phyloP scores from a whole-genome alignment of 2,888 invertebrate genomes.

The Megalurothrips usitatus region DNA sequence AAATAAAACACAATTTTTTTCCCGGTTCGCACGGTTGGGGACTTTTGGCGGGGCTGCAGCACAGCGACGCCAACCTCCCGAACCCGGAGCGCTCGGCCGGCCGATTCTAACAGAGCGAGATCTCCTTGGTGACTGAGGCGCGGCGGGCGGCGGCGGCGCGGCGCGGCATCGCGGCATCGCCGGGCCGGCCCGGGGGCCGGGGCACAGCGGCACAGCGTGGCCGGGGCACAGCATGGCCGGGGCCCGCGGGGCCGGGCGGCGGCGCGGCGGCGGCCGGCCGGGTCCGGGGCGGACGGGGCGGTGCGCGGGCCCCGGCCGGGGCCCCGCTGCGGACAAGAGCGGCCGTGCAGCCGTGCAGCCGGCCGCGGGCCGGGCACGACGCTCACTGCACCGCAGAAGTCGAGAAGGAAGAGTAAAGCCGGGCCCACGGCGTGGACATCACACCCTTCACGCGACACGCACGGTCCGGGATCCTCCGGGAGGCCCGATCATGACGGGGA shows the following conservation, averaged over 20 bases:
- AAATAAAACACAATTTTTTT: too few species aligned
- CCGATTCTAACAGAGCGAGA: background rate
- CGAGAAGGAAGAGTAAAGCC: too few species aligned
- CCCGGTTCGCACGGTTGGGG: background rate
- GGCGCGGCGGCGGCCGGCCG: background rate
- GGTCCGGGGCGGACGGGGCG: background rate
- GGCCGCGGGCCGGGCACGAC: too few species aligned
- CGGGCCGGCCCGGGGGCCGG: too few species aligned
- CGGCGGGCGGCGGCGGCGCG: background rate
- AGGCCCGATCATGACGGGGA: too few species aligned
- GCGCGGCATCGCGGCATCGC: background rate
- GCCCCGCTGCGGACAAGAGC: too few species aligned
- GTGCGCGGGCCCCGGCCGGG: background rate
- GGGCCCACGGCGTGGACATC: too few species aligned
- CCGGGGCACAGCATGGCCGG: background rate
- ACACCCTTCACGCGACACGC: too few species aligned
- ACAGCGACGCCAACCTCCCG: background rate
- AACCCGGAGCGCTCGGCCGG: background rate
- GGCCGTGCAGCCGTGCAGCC: too few species aligned
- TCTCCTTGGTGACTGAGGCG: constrained; percentile 11
- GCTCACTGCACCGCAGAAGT: too few species aligned
- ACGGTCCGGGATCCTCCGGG: too few species aligned
- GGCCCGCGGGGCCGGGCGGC: background rate
- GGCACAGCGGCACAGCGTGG: background rate
- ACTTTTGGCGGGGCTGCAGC: background rate